Evolutionary conservation across 1,140 invertebrate species (phyloP).

Genomic region (Phortica variegata): DNA sequence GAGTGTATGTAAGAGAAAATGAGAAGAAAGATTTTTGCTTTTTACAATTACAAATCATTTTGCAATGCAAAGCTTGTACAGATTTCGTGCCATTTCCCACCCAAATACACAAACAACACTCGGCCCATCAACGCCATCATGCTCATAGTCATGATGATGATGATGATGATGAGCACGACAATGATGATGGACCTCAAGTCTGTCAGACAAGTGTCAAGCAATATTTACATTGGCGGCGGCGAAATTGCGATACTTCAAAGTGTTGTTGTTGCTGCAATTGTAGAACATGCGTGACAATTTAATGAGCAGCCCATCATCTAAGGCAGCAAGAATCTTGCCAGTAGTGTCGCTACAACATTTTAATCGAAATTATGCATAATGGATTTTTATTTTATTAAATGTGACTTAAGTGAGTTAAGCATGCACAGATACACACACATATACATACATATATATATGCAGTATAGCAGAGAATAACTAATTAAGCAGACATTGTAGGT

Average conservation of each 20-base stretch:
- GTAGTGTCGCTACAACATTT: slow-evolving; percentile 32
- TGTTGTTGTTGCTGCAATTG: slow-evolving; percentile 16
- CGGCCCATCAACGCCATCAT: too few relatives aligned
- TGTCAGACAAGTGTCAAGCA: slow-evolving; percentile 46
- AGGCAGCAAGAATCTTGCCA: neutral
- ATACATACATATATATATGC: neutral
- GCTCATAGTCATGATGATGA: too few relatives aligned
- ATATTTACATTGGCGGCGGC: slow-evolving; percentile 21
- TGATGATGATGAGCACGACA: too few relatives aligned
- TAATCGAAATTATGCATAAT: slow-evolving; percentile 53
- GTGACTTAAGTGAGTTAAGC: slow-evolving; percentile 51
- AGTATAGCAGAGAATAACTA: neutral
- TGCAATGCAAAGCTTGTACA: too few relatives aligned
- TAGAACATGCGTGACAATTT: slow-evolving; percentile 53
- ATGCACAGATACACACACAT: too few relatives aligned
- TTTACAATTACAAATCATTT: too few relatives aligned
- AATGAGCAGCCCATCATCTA: slow-evolving; percentile 29
- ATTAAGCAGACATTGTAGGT: too few relatives aligned
- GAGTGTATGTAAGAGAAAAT: too few relatives aligned
- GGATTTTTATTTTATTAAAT: slow-evolving; percentile 55
- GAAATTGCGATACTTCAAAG: slow-evolving; percentile 37
- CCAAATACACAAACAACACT: too few relatives aligned
- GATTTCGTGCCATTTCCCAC: too few relatives aligned
- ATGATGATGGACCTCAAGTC: slow-evolving; percentile 26
- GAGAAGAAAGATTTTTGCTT: too few relatives aligned